Evolutionary conservation across 2,797 vertebrate genomes (phyloP).

Genomic region (Pantherophis vulpinus): DNA sequence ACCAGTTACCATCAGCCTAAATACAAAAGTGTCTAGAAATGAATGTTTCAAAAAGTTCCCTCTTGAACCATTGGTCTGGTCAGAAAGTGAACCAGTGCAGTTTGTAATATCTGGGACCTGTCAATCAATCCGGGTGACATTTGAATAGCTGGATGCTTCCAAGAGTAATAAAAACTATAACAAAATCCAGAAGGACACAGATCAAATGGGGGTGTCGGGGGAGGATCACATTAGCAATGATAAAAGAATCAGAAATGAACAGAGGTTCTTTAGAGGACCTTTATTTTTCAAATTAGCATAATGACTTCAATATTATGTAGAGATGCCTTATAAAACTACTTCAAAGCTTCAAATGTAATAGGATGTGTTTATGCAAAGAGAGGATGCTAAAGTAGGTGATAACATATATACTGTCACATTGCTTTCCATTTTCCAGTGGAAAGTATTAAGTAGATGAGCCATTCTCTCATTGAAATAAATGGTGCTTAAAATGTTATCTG

Average conservation of each 20-base stretch:
- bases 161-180: background rate
- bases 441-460: background rate
- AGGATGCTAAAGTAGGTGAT: background rate
- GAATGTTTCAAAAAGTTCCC: background rate
- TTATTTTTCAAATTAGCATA: constrained; percentile 7
- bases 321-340: background rate
- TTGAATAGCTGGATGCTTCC: background rate
- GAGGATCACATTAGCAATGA: background rate
- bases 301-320: background rate
- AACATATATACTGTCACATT: background rate
- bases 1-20: background rate
- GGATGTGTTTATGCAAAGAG: background rate
- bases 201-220: background rate
- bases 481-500: background rate
- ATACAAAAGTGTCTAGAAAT: background rate
- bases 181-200: background rate
- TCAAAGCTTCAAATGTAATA: background rate
- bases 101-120: background rate
- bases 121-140: background rate
- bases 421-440: background rate
- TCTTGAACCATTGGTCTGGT: background rate
- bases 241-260: background rate
- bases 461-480: background rate
- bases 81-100: background rate
- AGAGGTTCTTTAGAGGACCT: background rate